Evolutionary conservation across 2,113 vertebrate genomes (phyloP).

Genomic region (Gopherus evgoodei): DNA sequence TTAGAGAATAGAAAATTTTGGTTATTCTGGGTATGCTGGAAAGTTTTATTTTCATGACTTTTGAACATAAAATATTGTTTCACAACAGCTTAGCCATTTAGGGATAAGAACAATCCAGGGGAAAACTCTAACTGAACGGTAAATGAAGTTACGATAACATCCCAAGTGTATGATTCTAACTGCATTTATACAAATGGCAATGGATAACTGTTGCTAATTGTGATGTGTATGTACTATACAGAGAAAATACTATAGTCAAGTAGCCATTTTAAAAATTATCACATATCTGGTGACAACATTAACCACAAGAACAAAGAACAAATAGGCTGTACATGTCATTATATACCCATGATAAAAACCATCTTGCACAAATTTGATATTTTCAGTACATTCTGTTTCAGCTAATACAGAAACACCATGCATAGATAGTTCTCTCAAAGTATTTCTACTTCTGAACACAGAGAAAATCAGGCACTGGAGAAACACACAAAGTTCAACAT

Average conservation of each 20-base stretch:
- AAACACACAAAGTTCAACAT: not conserved
- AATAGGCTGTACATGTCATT: not conserved
- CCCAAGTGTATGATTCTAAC: not conserved
- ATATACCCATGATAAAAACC: not conserved
- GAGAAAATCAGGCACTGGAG: not conserved
- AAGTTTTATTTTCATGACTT: not conserved
- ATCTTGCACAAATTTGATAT: not conserved
- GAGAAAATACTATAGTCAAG: not conserved
- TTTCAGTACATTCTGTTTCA: not conserved
- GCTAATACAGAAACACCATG: not conserved
- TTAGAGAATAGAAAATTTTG: constrained; percentile 19
- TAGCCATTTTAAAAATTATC: not conserved
- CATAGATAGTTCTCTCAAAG: not conserved
- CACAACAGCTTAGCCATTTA: not conserved
- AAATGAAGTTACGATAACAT: not conserved
- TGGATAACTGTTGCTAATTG: not conserved
- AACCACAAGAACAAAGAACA: not conserved
- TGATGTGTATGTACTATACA: not conserved
- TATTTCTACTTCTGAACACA: not conserved
- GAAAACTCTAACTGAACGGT: not conserved
- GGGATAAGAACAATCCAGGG: not conserved
- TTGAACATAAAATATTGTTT: not conserved
- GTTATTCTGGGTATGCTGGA: not conserved
- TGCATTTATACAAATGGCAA: not conserved
- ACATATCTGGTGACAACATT: not conserved